A percentile compares a stretch with the other conserved stretches of the same genome.
Conservation (phyloP, 2,888 invertebrate species). For the Phaonia tiefii region DNA sequence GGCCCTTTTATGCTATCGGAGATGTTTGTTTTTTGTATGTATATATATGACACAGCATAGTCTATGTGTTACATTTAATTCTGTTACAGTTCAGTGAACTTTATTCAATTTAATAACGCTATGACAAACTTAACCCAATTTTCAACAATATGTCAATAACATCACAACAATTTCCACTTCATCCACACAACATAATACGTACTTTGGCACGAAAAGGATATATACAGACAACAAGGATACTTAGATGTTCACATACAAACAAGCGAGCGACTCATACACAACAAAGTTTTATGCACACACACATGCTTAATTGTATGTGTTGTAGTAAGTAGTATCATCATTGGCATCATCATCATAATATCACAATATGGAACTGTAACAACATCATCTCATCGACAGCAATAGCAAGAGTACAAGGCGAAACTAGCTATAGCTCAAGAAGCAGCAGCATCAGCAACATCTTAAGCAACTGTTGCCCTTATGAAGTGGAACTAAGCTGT, state of each 20-base stretch:
- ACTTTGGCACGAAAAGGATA: constrained; percentile 29
- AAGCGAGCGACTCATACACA: neutral
- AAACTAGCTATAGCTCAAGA: constrained; percentile 67
- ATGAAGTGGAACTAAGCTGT: neutral
- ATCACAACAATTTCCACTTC: constrained; percentile 68
- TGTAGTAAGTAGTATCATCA: constrained; percentile 1
- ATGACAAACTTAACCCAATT: constrained; percentile 73
- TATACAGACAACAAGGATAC: neutral
- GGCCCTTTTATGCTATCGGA: neutral
- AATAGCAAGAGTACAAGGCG: constrained; percentile 66
- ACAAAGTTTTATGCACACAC: neutral
- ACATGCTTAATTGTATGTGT: neutral
- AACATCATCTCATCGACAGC: constrained; percentile 32
- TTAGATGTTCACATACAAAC: neutral
- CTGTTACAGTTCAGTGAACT: constrained; percentile 74
- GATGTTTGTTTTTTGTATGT: too few species aligned
- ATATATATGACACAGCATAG: too few species aligned
- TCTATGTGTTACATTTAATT: constrained; percentile 29
- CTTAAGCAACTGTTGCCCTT: constrained; percentile 61
- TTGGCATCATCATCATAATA: constrained; percentile 36
- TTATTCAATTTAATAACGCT: constrained; percentile 72
- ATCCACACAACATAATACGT: constrained; percentile 7
- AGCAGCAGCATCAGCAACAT: constrained; percentile 43
- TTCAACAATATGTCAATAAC: constrained; percentile 76
- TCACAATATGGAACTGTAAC: constrained; percentile 35